Base-by-base conservation (phyloP, 2,888 invertebrate genomes). In the Macaria liturata region DNA sequence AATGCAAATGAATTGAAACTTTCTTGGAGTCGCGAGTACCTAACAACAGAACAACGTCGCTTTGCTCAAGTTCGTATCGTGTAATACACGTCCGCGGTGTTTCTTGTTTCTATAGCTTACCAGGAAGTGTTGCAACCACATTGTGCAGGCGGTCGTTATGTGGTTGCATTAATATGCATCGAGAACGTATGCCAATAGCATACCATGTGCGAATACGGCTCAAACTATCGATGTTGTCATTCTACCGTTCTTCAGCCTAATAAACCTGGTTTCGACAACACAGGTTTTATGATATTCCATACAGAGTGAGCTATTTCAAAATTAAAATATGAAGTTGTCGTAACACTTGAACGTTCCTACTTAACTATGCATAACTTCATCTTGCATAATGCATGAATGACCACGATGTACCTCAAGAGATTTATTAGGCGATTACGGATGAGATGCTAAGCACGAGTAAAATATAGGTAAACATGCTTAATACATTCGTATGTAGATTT, bases 71-170 rank as follows among this genome's bases (percentile, higher is more conserved):
- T 47, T 66, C 34, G 34, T 37, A 7, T 64, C 51, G 51, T 65
- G 44, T 54, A 20, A 32, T 53, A 50, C 57, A 54, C 51, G 64
- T 68, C 61, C 49, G 56, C 59, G 53, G 66, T 66, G 67, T 75
- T 75, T 75, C 69, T 74, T 67, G 68, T 64, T 69, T 69, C 57
- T 57, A 63, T 51, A 59, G 64, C 55, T 59, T 76, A 86, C 81
- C 78, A 84, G 86, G 88, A 87, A 87, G 75, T 86, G 78, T 85
- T 68, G 84, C 81, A 84, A 86, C 76, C 71, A 74, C 79, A 80
- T 80, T 75, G 80, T 83, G 71, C 74, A 78, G 76, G 76, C 75
- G 78, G 80, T 76, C 70, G 74, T 80, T 82, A 82, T 81, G 82
- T 74, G 78, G 77, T 80, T 75, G 68, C 78, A 84, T 87, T 85